Percentiles rank a stretch among this genome's conserved stretches.
Evolutionary conservation across 2,888 invertebrate genomes (phyloP).

Genomic region (Drosophila mettleri): DNA sequence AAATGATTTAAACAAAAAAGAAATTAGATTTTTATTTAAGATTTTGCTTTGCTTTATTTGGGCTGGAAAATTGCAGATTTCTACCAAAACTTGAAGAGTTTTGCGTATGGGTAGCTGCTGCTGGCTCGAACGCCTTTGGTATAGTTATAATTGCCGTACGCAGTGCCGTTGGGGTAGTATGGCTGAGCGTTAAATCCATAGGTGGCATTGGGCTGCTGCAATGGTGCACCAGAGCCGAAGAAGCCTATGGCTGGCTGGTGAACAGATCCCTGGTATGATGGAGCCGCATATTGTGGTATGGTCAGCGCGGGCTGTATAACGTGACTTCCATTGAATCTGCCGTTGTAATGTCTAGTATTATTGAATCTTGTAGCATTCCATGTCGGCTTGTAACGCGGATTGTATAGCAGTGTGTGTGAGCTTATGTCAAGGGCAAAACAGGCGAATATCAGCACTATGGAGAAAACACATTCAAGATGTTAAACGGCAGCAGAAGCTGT

Average conservation of each 20-base stretch:
- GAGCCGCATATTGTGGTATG: conserved; percentile 3
- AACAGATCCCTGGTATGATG: conserved; percentile 9
- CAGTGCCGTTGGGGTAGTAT: conserved; percentile 10
- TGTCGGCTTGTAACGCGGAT: conserved; percentile 26
- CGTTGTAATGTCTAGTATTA: conserved; percentile 8
- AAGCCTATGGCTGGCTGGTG: conserved; percentile 21
- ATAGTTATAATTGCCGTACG: conserved; percentile 22
- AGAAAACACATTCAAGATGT: not conserved
- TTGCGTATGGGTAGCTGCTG: conserved; percentile 11
- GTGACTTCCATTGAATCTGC: conserved; percentile 2
- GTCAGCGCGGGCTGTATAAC: not conserved
- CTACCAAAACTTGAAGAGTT: conserved; percentile 49
- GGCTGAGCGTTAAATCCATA: conserved; percentile 8
- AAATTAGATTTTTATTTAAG: conserved; percentile 28
- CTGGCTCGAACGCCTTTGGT: conserved; percentile 17
- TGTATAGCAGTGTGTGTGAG: conserved; percentile 19
- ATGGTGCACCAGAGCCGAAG: not conserved
- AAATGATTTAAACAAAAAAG: conserved; percentile 68
- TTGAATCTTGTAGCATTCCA: not conserved
- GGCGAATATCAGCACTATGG: conserved; percentile 43
- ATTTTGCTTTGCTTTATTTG: conserved; percentile 12
- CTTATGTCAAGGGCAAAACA: conserved; percentile 31
- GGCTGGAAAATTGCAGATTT: not conserved
- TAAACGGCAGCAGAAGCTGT: not conserved
- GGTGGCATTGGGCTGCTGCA: not conserved